These are phyloP conservation scores for Cephus cinctus DNA, from an alignment of 1,140 invertebrate genomes.

Conservation along the genomic window DNA sequence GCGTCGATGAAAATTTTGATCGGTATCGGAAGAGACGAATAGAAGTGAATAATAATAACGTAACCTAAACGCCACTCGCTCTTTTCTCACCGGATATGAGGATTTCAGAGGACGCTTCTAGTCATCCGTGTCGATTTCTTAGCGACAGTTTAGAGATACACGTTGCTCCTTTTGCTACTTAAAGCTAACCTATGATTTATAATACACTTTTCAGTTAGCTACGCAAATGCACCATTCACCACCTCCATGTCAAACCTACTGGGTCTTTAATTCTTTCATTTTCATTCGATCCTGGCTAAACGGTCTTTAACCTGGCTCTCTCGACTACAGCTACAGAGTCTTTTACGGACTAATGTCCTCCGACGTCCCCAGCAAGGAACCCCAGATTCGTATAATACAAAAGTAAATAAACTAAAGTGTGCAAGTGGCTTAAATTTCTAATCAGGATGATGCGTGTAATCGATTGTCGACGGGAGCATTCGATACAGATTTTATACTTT, in stretches of 20 bases:
- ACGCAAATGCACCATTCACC: not conserved
- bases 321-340: no score
- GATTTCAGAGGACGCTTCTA: not conserved
- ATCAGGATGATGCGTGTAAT: no score
- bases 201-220: constrained; percentile 2
- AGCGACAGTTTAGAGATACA: not conserved
- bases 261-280: not conserved
- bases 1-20: no score
- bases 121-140: not conserved
- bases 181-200: constrained; percentile 9
- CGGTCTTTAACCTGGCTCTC: no score
- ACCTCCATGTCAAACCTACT: not conserved
- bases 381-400: not conserved
- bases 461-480: no score
- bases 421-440: not conserved
- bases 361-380: not conserved
- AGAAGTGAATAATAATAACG: not conserved
- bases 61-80: not conserved
- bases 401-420: not conserved
- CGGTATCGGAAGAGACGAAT: no score
- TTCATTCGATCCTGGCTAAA: no score
- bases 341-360: not conserved
- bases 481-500: no score
- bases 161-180: not conserved
- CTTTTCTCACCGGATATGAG: no score